Conservation (phyloP, 2,797 vertebrate species). For the Lacerta agilis region DNA sequence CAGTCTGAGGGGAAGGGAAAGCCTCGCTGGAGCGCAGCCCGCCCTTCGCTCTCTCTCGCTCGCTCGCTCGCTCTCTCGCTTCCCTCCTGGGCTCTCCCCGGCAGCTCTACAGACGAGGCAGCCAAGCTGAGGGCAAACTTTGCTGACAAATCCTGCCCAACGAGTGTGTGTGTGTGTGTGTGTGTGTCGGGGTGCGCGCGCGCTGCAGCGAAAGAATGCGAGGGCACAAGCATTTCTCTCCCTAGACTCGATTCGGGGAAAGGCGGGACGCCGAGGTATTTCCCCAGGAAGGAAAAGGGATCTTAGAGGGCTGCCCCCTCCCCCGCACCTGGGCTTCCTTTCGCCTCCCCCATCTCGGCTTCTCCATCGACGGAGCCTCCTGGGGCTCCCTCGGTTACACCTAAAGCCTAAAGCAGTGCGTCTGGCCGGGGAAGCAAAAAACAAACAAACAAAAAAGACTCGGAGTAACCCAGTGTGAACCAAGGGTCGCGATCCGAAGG, state of each 20-base stretch:
- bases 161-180: neutral
- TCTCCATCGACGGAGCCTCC: slow-evolving; percentile 56
- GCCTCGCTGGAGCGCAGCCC: slow-evolving; percentile 33
- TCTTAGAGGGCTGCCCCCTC: slow-evolving; percentile 39
- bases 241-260: slow-evolving; percentile 16
- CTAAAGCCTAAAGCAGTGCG: slow-evolving; percentile 45
- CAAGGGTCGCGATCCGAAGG: neutral
- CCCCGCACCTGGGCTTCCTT: slow-evolving; percentile 51
- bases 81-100: slow-evolving; percentile 29
- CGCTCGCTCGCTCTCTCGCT: neutral
- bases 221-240: slow-evolving; percentile 33
- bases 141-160: slow-evolving; percentile 5
- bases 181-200: neutral
- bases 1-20: slow-evolving; percentile 10
- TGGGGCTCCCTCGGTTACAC: slow-evolving; percentile 68
- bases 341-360: slow-evolving; percentile 67
- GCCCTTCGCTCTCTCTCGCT: slow-evolving; percentile 5
- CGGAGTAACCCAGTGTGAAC: slow-evolving; percentile 55
- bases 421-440: slow-evolving; percentile 46
- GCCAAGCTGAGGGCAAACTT: slow-evolving; percentile 39
- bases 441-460: slow-evolving; percentile 43
- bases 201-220: slow-evolving; percentile 11
- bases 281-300: slow-evolving; percentile 47
- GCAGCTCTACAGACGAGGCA: neutral
- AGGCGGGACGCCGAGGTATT: slow-evolving; percentile 45